These are phyloP conservation scores for Catagonus wagneri DNA, from an alignment of 2,113 vertebrate genomes.

Conservation along the genomic window DNA sequence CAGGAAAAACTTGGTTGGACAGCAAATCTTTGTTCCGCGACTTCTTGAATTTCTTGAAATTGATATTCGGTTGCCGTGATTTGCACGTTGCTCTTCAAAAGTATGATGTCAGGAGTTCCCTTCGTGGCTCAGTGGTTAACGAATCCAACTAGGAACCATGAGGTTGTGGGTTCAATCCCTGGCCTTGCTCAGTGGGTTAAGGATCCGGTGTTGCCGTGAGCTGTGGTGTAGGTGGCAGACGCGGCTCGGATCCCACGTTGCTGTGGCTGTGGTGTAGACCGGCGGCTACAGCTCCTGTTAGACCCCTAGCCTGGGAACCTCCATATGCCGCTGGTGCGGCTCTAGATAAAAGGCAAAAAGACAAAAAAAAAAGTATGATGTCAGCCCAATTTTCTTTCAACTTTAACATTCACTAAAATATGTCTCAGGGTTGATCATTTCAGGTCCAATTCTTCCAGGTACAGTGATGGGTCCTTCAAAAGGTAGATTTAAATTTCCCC, in stretches of 20 bases:
- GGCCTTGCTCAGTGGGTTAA: too few species aligned
- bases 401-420: neutral
- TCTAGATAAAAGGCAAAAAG: too few species aligned
- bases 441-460: neutral
- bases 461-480: neutral
- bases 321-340: too few species aligned
- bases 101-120: neutral
- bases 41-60: conserved; percentile 24
- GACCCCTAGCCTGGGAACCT: too few species aligned
- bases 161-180: too few species aligned
- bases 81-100: neutral
- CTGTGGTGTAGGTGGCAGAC: too few species aligned
- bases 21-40: neutral
- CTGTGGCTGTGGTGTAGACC: too few species aligned
- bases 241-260: too few species aligned
- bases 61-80: neutral
- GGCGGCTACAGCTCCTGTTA: too few species aligned
- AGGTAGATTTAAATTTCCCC: neutral
- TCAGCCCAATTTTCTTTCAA: neutral
- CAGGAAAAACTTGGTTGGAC: neutral
- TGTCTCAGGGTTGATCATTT: neutral
- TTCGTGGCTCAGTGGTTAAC: too few species aligned
- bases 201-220: too few species aligned
- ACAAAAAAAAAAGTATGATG: neutral
- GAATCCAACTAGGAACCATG: too few species aligned